Evolutionary conservation across 2,113 vertebrate genomes (phyloP).

Genomic region (Poeciliopsis occidentalis): DNA sequence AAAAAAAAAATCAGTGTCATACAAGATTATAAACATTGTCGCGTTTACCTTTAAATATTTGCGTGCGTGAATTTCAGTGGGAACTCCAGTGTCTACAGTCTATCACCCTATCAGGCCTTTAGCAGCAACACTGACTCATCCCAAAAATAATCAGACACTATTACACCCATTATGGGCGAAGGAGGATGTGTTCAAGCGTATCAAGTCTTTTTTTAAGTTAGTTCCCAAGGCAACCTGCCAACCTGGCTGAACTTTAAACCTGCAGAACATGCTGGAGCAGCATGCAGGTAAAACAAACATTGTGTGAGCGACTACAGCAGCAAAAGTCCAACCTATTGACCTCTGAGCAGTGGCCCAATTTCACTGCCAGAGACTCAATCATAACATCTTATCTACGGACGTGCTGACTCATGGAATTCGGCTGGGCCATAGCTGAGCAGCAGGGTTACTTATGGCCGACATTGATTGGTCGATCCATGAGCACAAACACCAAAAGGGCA

Average conservation of each 20-base stretch:
- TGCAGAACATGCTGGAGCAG: background rate
- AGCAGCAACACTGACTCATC: constrained; percentile 53
- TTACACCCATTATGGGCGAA: constrained; percentile 25
- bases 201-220: constrained; percentile 13
- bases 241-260: background rate
- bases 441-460: constrained; percentile 70
- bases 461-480: constrained; percentile 74
- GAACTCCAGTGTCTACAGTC: constrained; percentile 23
- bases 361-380: constrained; percentile 70
- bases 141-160: constrained; percentile 36
- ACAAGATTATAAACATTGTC: constrained; percentile 29
- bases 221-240: background rate
- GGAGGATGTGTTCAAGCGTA: constrained; percentile 8
- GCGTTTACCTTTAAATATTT: constrained; percentile 49
- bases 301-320: constrained; percentile 21
- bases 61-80: constrained; percentile 55
- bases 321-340: constrained; percentile 58
- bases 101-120: constrained; percentile 35
- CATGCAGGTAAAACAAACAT: constrained; percentile 42
- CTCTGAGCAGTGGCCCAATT: constrained; percentile 58
- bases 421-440: constrained; percentile 68
- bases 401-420: constrained; percentile 75
- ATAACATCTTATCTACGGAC: constrained; percentile 73
- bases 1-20: constrained; percentile 27
- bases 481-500: constrained; percentile 71